A percentile compares a stretch with the other conserved stretches of the same genome.
Evolutionary conservation across 2,113 vertebrate genomes (phyloP).

Genomic region (Xenopus tropicalis): DNA sequence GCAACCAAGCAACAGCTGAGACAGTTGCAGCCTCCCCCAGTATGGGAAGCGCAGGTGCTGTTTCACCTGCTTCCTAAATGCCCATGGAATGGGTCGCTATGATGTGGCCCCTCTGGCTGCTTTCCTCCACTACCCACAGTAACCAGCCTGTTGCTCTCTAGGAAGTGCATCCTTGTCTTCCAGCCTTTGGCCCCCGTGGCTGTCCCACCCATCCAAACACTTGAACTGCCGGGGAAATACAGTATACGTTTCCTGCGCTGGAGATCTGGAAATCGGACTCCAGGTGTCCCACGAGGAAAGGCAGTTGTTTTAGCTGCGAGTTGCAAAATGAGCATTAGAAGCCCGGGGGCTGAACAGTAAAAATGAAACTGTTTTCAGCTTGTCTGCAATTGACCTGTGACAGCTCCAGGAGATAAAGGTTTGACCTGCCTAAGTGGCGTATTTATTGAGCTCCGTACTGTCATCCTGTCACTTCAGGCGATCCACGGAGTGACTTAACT

Average conservation of each 20-base stretch:
- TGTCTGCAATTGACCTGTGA: slow-evolving; percentile 56
- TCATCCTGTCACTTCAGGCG: slow-evolving; percentile 41
- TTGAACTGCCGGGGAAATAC: background rate
- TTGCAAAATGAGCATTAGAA: background rate
- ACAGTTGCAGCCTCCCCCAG: no score
- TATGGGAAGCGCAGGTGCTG: no score
- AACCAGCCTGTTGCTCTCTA: no score
- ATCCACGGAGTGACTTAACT: background rate
- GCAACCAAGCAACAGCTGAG: no score
- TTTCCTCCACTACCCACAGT: no score
- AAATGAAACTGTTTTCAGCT: slow-evolving; percentile 45
- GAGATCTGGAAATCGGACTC: background rate
- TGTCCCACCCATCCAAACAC: no score
- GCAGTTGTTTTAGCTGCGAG: background rate
- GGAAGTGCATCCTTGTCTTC: no score
- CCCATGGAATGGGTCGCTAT: no score
- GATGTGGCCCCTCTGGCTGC: no score
- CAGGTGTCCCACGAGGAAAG: background rate
- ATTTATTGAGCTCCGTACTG: slow-evolving; percentile 40
- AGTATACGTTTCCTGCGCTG: slow-evolving; percentile 16
- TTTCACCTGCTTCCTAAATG: no score
- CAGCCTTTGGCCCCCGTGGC: no score
- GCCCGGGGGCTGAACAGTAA: slow-evolving; percentile 42
- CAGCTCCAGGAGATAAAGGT: slow-evolving; percentile 48
- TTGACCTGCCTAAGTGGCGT: slow-evolving; percentile 47